These are phyloP conservation scores for Gallirallus australis DNA, from an alignment of 2,797 vertebrate species.

Conservation along the genomic window DNA sequence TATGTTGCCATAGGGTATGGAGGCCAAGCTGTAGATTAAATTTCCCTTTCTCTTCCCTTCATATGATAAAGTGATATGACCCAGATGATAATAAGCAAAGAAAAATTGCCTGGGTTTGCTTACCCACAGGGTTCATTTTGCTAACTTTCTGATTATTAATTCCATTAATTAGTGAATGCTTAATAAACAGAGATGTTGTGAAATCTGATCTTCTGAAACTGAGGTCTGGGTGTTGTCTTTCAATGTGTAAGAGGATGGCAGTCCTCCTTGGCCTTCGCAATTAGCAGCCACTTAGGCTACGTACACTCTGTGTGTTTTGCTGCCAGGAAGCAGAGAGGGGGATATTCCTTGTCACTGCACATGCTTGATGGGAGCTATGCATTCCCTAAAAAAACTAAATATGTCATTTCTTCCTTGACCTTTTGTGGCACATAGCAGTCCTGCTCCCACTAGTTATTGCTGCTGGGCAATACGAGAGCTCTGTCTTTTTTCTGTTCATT, in stretches of 20 bases:
- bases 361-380: background rate
- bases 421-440: background rate
- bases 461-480: background rate
- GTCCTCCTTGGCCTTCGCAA: background rate
- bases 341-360: background rate
- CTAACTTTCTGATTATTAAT: background rate
- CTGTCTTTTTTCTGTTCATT: background rate
- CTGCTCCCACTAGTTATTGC: background rate
- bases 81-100: background rate
- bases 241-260: fast-evolving
- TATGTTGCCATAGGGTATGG: background rate
- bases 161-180: background rate
- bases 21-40: background rate
- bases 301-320: background rate
- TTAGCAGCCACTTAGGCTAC: fast-evolving
- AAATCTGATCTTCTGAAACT: conserved; percentile 4
- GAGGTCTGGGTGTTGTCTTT: background rate
- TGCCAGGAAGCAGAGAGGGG: background rate
- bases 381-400: background rate
- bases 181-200: background rate
- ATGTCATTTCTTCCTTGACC: background rate
- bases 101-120: background rate
- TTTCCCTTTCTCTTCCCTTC: background rate
- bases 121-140: background rate
- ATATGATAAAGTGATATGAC: background rate